Conservation (phyloP, 2,797 vertebrate species). For the Molossus alvarezi region DNA sequence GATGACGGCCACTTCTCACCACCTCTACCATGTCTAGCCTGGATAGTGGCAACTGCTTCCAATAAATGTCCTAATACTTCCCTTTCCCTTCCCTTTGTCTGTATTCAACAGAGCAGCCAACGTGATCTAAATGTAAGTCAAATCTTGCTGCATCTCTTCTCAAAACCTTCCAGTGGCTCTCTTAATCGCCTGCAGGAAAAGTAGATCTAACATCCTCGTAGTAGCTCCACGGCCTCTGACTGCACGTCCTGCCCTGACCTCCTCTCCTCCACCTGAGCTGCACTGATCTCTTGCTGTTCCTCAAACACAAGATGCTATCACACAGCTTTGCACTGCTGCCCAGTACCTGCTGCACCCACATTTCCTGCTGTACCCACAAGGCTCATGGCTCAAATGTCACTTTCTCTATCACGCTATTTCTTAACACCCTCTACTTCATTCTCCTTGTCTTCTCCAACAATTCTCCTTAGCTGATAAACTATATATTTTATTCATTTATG, state of each 20-base stretch:
- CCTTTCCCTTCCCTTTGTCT: background rate
- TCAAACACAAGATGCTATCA: background rate
- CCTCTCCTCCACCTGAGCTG: rapidly evolving
- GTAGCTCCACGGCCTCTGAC: background rate
- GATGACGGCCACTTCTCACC: background rate
- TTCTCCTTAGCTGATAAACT: background rate
- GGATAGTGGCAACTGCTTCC: background rate
- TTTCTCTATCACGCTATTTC: background rate
- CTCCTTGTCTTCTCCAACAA: background rate
- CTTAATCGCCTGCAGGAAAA: background rate
- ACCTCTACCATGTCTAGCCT: background rate
- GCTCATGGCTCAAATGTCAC: background rate
- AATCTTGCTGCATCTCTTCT: background rate
- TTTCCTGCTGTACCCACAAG: background rate
- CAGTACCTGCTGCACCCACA: background rate
- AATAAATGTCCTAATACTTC: background rate
- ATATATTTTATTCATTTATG: background rate
- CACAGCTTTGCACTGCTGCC: background rate
- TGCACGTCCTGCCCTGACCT: rapidly evolving
- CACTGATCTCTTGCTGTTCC: background rate
- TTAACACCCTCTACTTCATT: background rate
- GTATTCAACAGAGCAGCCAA: background rate
- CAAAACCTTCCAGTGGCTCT: background rate
- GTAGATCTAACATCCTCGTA: no score
- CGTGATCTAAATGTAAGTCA: background rate